phyloP scores from a whole-genome alignment of 1,140 invertebrate species.

The Glossosoma conforme region DNA sequence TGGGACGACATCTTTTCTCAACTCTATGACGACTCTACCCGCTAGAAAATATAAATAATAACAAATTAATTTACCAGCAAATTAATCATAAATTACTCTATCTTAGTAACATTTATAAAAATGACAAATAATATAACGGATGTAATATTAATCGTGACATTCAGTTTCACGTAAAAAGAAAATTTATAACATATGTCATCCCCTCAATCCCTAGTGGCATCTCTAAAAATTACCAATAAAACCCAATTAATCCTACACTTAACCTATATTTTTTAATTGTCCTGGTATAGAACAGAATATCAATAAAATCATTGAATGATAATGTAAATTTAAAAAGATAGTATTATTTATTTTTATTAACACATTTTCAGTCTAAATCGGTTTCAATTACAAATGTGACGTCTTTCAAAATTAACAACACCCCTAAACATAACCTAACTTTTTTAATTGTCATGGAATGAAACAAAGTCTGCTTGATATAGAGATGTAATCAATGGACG shows the following conservation, averaged over 20 bases:
- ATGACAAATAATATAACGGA: slow-evolving; percentile 26
- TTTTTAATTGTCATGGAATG: background rate
- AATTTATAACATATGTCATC: too few species aligned
- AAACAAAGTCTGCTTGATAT: slow-evolving; percentile 2
- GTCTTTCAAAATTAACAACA: background rate
- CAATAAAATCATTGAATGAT: slow-evolving; percentile 3
- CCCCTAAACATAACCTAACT: background rate
- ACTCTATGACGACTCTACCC: slow-evolving; percentile 76
- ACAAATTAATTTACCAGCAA: slow-evolving; percentile 34
- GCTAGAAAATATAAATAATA: too few species aligned
- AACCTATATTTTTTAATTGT: background rate
- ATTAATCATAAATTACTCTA: slow-evolving; percentile 14
- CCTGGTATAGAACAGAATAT: background rate
- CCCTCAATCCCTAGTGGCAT: too few species aligned
- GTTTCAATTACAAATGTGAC: background rate
- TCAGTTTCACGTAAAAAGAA: too few species aligned
- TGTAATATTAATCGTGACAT: too few species aligned
- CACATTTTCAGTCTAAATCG: background rate
- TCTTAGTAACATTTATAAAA: slow-evolving; percentile 16
- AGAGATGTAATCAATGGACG: too few species aligned
- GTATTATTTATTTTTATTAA: background rate
- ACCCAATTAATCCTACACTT: slow-evolving; percentile 19
- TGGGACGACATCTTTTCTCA: slow-evolving; percentile 81
- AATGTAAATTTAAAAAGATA: background rate
- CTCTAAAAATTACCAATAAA: too few species aligned